Percentiles rank a stretch among this genome's conserved stretches.
phyloP scores from a whole-genome alignment of 2,888 invertebrate species.

The Phasia obesa region DNA sequence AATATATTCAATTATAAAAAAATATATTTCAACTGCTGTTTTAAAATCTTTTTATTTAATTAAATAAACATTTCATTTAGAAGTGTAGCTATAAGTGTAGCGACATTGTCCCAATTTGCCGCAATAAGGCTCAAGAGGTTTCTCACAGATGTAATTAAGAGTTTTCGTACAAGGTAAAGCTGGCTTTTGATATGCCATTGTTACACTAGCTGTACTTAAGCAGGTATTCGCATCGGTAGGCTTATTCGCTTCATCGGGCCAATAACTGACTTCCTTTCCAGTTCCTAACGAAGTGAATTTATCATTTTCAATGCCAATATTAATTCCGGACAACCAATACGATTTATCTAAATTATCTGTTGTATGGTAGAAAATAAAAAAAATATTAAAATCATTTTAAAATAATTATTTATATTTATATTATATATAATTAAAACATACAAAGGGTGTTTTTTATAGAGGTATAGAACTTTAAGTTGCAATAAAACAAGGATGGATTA shows the following conservation, averaged over 20 bases:
- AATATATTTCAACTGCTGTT: neutral
- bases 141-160: constrained; percentile 49
- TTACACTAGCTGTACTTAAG: neutral
- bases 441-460: too few relatives aligned
- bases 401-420: too few relatives aligned
- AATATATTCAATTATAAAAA: too few relatives aligned
- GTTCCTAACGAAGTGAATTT: constrained; percentile 9
- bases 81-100: constrained; percentile 40
- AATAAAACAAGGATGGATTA: too few relatives aligned
- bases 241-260: too few relatives aligned
- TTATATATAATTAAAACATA: too few relatives aligned
- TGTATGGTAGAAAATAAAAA: neutral
- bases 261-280: constrained; percentile 2
- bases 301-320: neutral
- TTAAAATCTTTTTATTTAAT: neutral
- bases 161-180: neutral
- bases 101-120: constrained; percentile 49
- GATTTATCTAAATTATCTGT: neutral
- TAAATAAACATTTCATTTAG: constrained; percentile 6
- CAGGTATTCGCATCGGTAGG: neutral
- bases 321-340: constrained; percentile 7
- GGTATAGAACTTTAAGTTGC: too few relatives aligned
- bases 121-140: constrained; percentile 39
- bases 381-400: neutral
- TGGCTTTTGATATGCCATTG: too few relatives aligned